Evolutionary conservation across 2,888 invertebrate genomes (phyloP).

Genomic region (Candidula unifasciata): DNA sequence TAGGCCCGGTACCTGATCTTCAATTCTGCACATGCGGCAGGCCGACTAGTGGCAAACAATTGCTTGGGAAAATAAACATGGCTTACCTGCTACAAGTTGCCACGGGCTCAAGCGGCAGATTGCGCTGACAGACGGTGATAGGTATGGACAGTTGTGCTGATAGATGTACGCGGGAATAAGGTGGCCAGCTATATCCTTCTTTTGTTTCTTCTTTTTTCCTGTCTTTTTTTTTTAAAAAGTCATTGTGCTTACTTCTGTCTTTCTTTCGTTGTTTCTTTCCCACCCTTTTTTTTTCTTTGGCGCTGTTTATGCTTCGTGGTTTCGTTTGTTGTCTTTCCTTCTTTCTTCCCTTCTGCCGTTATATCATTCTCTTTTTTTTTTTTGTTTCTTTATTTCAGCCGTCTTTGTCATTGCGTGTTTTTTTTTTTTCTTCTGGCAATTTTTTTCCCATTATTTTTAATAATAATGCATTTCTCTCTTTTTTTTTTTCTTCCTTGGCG

Average conservation of each 20-base stretch:
- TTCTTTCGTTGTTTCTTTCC: neutral
- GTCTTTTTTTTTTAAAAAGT: neutral
- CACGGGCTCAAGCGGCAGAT: neutral
- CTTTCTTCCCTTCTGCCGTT: neutral
- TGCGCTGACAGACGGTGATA: neutral
- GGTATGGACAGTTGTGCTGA: neutral
- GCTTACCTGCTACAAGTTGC: neutral
- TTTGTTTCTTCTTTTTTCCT: neutral
- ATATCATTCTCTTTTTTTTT: neutral
- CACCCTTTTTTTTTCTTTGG: neutral
- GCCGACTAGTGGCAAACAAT: conserved; percentile 20
- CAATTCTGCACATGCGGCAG: neutral
- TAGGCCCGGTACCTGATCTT: conserved; percentile 11
- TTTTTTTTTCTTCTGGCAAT: too few relatives aligned
- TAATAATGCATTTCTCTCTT: too few relatives aligned
- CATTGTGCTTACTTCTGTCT: neutral
- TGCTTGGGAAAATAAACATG: neutral
- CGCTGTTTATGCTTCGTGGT: too few relatives aligned
- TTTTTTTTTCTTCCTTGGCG: too few relatives aligned
- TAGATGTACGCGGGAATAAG: neutral
- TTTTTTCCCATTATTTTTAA: too few relatives aligned
- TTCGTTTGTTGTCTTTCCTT: neutral
- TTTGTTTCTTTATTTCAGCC: too few relatives aligned
- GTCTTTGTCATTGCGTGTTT: too few relatives aligned
- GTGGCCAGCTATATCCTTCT: neutral